Evolutionary conservation across 2,888 invertebrate species (phyloP), one percentile per base, ranked within the genome.

Genomic region (Dorcus parallelipipedus): DNA sequence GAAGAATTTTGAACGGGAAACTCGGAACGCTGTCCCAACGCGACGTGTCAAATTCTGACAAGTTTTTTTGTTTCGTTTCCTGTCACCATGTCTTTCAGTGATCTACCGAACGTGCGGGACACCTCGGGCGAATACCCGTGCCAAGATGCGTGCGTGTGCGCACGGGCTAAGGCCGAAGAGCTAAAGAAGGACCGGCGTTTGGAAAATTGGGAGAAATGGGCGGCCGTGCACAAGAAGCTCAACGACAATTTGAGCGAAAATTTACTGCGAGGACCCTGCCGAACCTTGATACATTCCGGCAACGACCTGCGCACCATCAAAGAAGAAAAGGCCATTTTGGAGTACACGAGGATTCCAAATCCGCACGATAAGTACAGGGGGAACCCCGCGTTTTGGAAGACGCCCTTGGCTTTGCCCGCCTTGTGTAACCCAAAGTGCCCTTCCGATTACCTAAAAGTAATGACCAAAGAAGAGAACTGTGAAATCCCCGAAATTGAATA

Each of bases 351-450:
- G 57, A 73, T 76, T 49, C 66, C 69, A 17, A 64, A 66, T 3
- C 52, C 71, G 50, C 73, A 72, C 43, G 75, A 76, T 65, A 69
- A 70, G 38, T 71, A 70, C 33, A 66, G 77, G 53, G 78, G 77
- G 47, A 73, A 75, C 60, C 78, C 78, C 14, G 67, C 64, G 2
- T 77, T 75, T 62, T 78, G 73, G 73, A 67, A 65, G 50, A 48
- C 73, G 38, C 76, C 77, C 2, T 41, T 58, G 2, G 59, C 67
- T n/a, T 63, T 75, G 48, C 60, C 55, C 43, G 60, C 62, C 10
- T 60, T 59, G 47, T 59, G 52, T 10, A 20, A 9, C 3, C 51
- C 52, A 14, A 53, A 53, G 9, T 33, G 49, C 9, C 42, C 64
- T n/a, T 65, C 70, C 0, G 63, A 64, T 47, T 72, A 73, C 62